Evolutionary conservation across 2,888 invertebrate species (phyloP).

Genomic region (Drosophila sordidapex): DNA sequence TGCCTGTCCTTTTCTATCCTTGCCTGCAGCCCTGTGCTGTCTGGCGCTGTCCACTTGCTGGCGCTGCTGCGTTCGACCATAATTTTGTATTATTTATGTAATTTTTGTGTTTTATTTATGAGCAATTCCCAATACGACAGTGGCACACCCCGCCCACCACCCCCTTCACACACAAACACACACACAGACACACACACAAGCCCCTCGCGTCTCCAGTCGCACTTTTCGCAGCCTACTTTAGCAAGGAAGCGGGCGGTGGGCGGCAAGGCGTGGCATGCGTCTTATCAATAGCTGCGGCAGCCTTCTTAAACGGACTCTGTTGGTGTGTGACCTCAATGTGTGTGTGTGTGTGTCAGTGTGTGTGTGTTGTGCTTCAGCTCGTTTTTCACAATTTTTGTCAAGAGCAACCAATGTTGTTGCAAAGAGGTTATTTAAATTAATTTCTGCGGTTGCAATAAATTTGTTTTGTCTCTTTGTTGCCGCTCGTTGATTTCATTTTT

Average conservation of each 20-base stretch:
- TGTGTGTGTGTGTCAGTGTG: conserved; percentile 5
- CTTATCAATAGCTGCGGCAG: conserved; percentile 31
- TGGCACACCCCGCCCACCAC: not conserved
- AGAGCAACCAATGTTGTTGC: conserved; percentile 33
- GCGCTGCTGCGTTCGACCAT: conserved; percentile 30
- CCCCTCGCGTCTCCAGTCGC: conserved; percentile 1
- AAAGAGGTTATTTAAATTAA: conserved; percentile 74
- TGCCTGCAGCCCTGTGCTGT: conserved; percentile 3
- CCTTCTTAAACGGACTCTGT: conserved; percentile 14
- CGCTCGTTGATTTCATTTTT: conserved; percentile 15
- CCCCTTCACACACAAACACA: no score
- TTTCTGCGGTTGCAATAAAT: conserved; percentile 77
- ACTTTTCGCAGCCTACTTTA: conserved; percentile 36
- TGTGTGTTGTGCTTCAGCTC: conserved; percentile 22
- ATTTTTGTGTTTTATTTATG: conserved; percentile 69
- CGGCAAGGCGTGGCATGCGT: conserved; percentile 1
- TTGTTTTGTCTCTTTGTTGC: conserved; percentile 53
- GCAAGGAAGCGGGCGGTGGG: not conserved
- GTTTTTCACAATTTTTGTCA: conserved; percentile 62
- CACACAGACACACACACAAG: not conserved
- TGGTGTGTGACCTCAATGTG: conserved; percentile 10
- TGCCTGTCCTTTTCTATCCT: not conserved
- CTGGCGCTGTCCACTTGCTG: conserved; percentile 47
- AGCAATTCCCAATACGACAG: conserved; percentile 57
- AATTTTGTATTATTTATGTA: conserved; percentile 74